A percentile compares a stretch with the other conserved stretches of the same genome.
These are phyloP conservation scores for Manis javanica DNA, from an alignment of 2,797 vertebrate genomes.

Conservation along the genomic window DNA sequence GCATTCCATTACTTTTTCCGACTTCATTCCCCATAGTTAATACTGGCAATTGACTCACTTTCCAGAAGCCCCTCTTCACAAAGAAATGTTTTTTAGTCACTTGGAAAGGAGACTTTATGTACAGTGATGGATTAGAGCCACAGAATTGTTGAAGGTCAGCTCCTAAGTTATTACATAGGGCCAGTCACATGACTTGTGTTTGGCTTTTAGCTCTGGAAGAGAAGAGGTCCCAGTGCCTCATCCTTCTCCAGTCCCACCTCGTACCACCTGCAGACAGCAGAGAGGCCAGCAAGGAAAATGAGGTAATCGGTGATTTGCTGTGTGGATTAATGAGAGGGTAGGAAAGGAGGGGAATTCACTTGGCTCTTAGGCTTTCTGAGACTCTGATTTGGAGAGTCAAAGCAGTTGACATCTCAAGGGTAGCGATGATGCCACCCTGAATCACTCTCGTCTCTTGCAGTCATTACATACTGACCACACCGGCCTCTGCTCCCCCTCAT, in stretches of 20 bases:
- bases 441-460: background rate
- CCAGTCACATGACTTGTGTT: background rate
- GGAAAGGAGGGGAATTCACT: no score
- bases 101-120: background rate
- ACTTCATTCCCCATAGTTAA: background rate
- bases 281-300: no score
- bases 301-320: no score
- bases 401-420: background rate
- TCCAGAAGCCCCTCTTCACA: background rate
- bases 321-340: no score
- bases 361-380: background rate
- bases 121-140: background rate
- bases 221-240: conserved; percentile 88
- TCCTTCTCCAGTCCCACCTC: conserved; percentile 92
- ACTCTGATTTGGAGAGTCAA: background rate
- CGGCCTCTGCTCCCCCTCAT: background rate
- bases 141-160: background rate
- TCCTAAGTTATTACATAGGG: background rate
- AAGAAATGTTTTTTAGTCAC: background rate
- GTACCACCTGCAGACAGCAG: conserved; percentile 92
- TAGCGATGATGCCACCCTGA: background rate
- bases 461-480: background rate
- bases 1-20: background rate
- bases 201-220: conserved; percentile 89
- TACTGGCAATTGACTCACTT: background rate